A percentile compares a stretch with the other conserved stretches of the same genome.
phyloP scores from a whole-genome alignment of 2,888 invertebrate species.

The Agriopis leucophaearia region DNA sequence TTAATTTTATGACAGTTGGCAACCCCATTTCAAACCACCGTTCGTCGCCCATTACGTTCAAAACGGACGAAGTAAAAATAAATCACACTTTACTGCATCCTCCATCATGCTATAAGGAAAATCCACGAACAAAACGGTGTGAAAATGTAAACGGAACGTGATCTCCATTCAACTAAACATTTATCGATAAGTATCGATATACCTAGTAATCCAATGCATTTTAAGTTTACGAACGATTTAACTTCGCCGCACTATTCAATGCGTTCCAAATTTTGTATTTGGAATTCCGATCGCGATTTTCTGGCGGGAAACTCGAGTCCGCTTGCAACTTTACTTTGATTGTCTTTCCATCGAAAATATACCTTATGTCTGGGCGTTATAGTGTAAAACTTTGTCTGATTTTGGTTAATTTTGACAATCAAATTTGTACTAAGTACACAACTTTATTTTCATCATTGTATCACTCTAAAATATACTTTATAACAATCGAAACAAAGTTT shows the following conservation, averaged over 20 bases:
- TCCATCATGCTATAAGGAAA: slow-evolving; percentile 46
- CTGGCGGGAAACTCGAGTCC: slow-evolving; percentile 67
- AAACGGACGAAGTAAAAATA: slow-evolving; percentile 27
- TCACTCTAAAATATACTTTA: slow-evolving; percentile 16
- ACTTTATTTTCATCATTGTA: background rate
- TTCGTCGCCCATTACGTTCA: slow-evolving; percentile 25
- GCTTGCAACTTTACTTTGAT: slow-evolving; percentile 59
- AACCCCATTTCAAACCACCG: background rate
- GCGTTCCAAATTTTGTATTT: slow-evolving; percentile 72
- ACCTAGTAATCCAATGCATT: slow-evolving; percentile 76
- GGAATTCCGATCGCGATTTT: slow-evolving; percentile 74
- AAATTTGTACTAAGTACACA: slow-evolving; percentile 10
- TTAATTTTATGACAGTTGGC: background rate
- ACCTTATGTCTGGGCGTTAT: slow-evolving; percentile 32
- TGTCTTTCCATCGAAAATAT: slow-evolving; percentile 24
- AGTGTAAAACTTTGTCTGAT: slow-evolving; percentile 12
- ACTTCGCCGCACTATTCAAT: slow-evolving; percentile 76
- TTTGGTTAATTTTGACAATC: slow-evolving; percentile 10
- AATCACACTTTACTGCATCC: slow-evolving; percentile 24
- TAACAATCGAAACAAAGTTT: background rate
- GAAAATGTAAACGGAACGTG: slow-evolving; percentile 63
- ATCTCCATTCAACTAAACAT: slow-evolving; percentile 53
- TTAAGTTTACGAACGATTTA: slow-evolving; percentile 73
- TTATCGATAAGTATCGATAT: slow-evolving; percentile 67
- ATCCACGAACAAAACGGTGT: slow-evolving; percentile 32